Evolutionary conservation across 2,113 vertebrate species (phyloP).

Genomic region (Machaerirhynchus nigripectus): DNA sequence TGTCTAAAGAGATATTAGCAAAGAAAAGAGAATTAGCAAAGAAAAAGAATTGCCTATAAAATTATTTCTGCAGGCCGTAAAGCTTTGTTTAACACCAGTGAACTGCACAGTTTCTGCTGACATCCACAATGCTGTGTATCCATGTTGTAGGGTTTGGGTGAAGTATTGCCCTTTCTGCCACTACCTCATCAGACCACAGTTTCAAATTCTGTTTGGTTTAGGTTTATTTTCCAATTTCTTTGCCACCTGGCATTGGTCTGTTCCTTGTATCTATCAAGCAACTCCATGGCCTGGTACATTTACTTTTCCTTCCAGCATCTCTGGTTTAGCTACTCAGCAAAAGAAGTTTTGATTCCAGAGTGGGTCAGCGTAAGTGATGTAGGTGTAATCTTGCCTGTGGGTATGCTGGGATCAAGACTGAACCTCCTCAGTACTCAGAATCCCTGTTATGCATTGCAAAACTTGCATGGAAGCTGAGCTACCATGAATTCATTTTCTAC

Average conservation of each 20-base stretch:
- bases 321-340: background rate
- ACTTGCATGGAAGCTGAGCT: background rate
- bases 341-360: background rate
- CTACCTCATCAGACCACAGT: background rate
- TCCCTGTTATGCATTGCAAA: background rate
- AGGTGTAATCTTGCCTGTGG: background rate
- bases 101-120: background rate
- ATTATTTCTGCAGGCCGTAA: background rate
- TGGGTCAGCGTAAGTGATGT: background rate
- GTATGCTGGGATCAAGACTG: background rate
- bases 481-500: background rate
- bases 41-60: constrained; percentile 39
- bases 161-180: background rate
- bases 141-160: background rate
- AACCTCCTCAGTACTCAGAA: background rate
- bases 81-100: background rate
- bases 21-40: too few relatives aligned
- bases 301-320: background rate
- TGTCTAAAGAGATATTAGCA: background rate
- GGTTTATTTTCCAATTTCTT: background rate
- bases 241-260: background rate
- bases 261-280: background rate
- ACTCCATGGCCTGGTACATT: background rate
- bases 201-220: background rate
- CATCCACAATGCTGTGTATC: background rate